These are phyloP conservation scores for Neuroterus valhalla DNA, from an alignment of 1,140 invertebrate species.

Conservation along the genomic window DNA sequence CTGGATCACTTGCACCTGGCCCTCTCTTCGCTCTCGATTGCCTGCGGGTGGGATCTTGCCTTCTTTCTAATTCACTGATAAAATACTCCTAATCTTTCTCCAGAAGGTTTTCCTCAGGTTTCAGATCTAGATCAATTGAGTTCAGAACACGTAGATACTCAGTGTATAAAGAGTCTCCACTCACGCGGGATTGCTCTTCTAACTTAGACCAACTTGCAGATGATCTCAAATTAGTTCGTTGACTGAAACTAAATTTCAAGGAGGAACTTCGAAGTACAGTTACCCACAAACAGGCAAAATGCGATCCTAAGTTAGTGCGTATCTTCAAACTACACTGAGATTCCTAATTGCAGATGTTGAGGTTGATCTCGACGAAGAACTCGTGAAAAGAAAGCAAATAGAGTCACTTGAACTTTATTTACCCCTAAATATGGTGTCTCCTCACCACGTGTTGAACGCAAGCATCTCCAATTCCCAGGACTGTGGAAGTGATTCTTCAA, in stretches of 20 bases:
- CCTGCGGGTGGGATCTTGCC: conserved; percentile 68
- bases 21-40: conserved; percentile 51
- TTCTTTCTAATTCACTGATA: conserved; percentile 32
- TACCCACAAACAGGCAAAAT: not conserved
- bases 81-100: not conserved
- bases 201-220: not conserved
- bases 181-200: not conserved
- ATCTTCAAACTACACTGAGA: not conserved
- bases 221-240: conserved; percentile 6
- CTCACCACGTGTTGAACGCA: not conserved
- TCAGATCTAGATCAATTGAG: not conserved
- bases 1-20: conserved; percentile 59
- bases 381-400: too few species aligned
- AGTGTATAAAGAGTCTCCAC: conserved; percentile 4
- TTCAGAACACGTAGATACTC: not conserved
- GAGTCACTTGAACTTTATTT: too few species aligned
- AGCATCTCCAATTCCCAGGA: not conserved
- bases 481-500: not conserved
- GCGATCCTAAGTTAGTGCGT: not conserved
- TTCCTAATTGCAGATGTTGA: not conserved
- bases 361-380: not conserved
- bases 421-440: not conserved
- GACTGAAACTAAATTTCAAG: conserved; percentile 24
- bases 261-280: conserved; percentile 13
- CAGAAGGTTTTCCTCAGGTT: not conserved